Conservation (phyloP, 2,113 vertebrate species). For the Paracanthobrama guichenoti region DNA sequence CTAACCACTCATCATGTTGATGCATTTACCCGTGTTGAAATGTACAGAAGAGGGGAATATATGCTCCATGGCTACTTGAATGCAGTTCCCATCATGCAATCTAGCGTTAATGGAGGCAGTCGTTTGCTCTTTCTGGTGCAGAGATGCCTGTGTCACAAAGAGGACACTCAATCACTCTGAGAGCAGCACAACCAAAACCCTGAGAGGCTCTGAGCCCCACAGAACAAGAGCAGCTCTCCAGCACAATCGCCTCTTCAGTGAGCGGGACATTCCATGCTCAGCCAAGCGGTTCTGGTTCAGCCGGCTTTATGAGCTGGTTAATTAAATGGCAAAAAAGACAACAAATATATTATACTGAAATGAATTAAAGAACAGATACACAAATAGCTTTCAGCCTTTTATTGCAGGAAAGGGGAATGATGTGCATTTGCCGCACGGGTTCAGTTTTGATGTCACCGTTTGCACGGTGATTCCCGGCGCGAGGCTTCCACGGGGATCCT, state of each 20-base stretch:
- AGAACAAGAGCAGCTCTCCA: constrained; percentile 53
- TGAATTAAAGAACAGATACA: not conserved
- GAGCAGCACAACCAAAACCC: constrained; percentile 38
- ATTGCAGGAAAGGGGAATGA: constrained; percentile 14
- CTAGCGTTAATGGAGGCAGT: constrained; percentile 41
- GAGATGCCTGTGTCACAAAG: constrained; percentile 56
- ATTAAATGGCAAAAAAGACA: constrained; percentile 16
- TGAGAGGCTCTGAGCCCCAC: constrained; percentile 61
- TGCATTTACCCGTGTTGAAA: not conserved
- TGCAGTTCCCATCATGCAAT: constrained; percentile 34
- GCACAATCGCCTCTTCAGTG: constrained; percentile 53
- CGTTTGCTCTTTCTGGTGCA: constrained; percentile 54
- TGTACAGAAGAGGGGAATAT: not conserved
- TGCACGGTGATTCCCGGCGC: not conserved
- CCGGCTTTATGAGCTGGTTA: constrained; percentile 2
- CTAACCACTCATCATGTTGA: not conserved
- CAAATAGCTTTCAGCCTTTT: constrained; percentile 4
- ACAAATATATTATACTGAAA: not conserved
- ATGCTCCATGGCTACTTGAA: constrained; percentile 24
- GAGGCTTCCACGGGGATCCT: too few relatives aligned
- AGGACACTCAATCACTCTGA: constrained; percentile 59
- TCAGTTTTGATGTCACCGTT: not conserved
- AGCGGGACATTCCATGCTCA: constrained; percentile 51
- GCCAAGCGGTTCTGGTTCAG: constrained; percentile 38
- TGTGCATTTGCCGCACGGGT: not conserved